Percentiles rank a stretch among this genome's conserved stretches.
Evolutionary conservation across 2,888 invertebrate species (phyloP).

Genomic region (Cheilosia variabilis): DNA sequence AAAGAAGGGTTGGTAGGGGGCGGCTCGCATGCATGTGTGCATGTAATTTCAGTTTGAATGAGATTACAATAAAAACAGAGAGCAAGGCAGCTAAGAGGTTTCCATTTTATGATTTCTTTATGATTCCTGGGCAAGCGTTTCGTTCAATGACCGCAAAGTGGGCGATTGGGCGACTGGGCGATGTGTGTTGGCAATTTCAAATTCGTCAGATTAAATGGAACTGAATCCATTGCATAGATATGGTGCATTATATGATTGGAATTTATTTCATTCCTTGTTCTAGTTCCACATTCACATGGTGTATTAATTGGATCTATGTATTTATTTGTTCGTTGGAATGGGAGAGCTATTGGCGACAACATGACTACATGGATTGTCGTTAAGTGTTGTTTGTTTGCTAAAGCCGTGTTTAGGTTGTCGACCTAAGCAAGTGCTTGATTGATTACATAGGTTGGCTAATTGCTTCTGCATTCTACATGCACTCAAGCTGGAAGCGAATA

Average conservation of each 20-base stretch:
- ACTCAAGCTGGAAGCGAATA: no score
- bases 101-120: slow-evolving; percentile 72
- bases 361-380: slow-evolving; percentile 26
- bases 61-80: slow-evolving; percentile 61
- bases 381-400: neutral
- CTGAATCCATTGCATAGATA: slow-evolving; percentile 55
- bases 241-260: slow-evolving; percentile 35
- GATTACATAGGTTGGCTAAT: neutral
- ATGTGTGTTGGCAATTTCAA: slow-evolving; percentile 28
- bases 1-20: slow-evolving; percentile 47
- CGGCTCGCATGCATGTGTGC: slow-evolving; percentile 62
- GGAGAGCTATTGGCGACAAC: slow-evolving; percentile 11
- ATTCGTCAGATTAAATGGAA: slow-evolving; percentile 59
- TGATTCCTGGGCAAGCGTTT: slow-evolving; percentile 69
- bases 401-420: neutral
- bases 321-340: slow-evolving; percentile 24
- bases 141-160: slow-evolving; percentile 69
- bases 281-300: slow-evolving; percentile 36
- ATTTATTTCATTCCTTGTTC: slow-evolving; percentile 28
- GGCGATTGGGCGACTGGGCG: slow-evolving; percentile 16
- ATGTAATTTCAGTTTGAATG: slow-evolving; percentile 69
- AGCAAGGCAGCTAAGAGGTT: slow-evolving; percentile 60
- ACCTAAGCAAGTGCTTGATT: neutral
- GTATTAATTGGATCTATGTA: slow-evolving; percentile 50
- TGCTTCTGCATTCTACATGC: no score